Evolutionary conservation across 2,888 invertebrate genomes (phyloP).

Genomic region (Muschampia plurimacula): DNA sequence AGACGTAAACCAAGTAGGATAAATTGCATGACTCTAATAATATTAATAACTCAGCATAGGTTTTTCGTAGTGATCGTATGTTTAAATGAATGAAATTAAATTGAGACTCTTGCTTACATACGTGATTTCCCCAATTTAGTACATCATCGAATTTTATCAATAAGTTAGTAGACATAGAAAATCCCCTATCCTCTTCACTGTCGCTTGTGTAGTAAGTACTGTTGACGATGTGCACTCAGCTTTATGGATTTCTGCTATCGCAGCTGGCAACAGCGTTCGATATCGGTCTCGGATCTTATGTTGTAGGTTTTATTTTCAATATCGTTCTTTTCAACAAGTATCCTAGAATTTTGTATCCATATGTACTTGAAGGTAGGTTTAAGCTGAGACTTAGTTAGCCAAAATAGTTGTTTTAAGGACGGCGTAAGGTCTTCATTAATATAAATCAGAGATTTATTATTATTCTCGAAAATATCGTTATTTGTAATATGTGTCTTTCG

Average conservation of each 20-base stretch:
- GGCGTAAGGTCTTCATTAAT: slow-evolving; percentile 21
- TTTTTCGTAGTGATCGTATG: not conserved
- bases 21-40: not conserved
- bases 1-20: too few relatives aligned
- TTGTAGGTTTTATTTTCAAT: slow-evolving; percentile 10
- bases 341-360: slow-evolving; percentile 20
- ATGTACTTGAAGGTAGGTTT: slow-evolving; percentile 8
- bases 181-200: not conserved
- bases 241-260: slow-evolving; percentile 11
- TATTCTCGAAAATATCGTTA: too few relatives aligned
- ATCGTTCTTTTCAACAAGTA: slow-evolving; percentile 12
- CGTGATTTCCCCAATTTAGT: not conserved
- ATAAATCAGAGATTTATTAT: not conserved
- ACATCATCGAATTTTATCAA: slow-evolving; percentile 12
- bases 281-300: slow-evolving; percentile 18
- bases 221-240: slow-evolving; percentile 4
- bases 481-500: not conserved
- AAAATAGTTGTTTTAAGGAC: not conserved
- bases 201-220: too few relatives aligned
- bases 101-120: not conserved
- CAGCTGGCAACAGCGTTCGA: not conserved
- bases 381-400: slow-evolving; percentile 12
- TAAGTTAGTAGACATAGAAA: not conserved
- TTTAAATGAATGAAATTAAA: slow-evolving; percentile 9
- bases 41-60: slow-evolving; percentile 1